These are phyloP conservation scores for Heteractis magnifica DNA, from an alignment of 92 coral and sea anemone species.

Conservation along the genomic window DNA sequence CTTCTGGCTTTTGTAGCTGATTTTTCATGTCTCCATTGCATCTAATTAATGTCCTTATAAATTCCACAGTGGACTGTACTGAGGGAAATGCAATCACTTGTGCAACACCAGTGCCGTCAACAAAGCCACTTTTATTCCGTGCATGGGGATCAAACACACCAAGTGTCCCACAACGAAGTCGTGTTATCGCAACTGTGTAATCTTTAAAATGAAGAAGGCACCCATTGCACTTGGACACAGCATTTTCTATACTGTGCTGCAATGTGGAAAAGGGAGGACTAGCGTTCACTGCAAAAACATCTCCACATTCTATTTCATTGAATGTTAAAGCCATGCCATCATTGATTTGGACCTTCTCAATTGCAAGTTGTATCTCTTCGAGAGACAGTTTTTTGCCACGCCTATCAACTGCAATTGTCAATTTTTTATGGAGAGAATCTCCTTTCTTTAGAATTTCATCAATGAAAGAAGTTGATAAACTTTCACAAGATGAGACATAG, in stretches of 20 bases:
- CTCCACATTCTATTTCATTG: neutral
- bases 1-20: no score
- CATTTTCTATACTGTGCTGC: neutral
- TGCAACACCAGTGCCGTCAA: slow-evolving; percentile 11
- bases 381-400: slow-evolving; percentile 7
- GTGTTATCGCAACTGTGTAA: slow-evolving; percentile 11
- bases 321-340: neutral
- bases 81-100: slow-evolving; percentile 6
- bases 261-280: slow-evolving; percentile 8
- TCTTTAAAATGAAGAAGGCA: slow-evolving; percentile 5
- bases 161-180: neutral
- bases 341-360: neutral
- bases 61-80: neutral
- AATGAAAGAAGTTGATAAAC: neutral
- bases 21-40: neutral
- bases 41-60: neutral
- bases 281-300: neutral
- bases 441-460: slow-evolving; percentile 5
- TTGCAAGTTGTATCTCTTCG: slow-evolving; percentile 7
- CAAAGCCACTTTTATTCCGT: slow-evolving; percentile 10
- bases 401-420: slow-evolving; percentile 4
- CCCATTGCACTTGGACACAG: neutral
- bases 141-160: slow-evolving; percentile 26
- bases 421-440: slow-evolving; percentile 2
- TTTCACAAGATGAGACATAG: neutral